Conservation (phyloP, 2,113 vertebrate species). For the Leptocoma aspasia region DNA sequence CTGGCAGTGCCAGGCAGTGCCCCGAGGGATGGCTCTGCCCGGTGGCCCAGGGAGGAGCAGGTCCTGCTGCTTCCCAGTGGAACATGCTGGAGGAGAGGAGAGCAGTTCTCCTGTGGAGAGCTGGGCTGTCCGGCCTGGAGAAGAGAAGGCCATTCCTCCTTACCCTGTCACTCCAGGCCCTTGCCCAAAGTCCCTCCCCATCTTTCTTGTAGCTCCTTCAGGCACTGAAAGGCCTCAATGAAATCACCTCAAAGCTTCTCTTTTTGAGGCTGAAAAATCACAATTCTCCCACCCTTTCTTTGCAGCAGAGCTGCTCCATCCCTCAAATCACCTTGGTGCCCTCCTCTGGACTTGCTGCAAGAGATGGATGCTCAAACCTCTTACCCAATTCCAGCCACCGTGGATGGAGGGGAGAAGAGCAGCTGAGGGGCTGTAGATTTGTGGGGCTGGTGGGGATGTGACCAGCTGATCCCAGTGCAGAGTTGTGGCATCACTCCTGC, state of each 20-base stretch:
- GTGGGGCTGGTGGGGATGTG: not conserved
- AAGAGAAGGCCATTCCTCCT: not conserved
- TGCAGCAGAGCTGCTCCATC: not conserved
- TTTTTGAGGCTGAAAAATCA: not conserved
- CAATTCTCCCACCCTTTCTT: not conserved
- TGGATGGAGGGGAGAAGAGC: not conserved
- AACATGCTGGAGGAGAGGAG: not conserved
- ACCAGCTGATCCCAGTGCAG: not conserved
- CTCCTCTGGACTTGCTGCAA: not conserved
- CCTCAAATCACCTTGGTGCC: not conserved
- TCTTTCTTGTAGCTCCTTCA: not conserved
- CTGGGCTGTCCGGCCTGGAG: not conserved
- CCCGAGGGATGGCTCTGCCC: not conserved
- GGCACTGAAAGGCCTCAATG: not conserved
- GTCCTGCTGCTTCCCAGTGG: not conserved
- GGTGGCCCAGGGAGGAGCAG: fast-evolving
- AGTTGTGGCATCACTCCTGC: not conserved
- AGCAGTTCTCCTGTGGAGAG: not conserved
- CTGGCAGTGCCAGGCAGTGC: too few species aligned
- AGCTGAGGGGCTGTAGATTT: fast-evolving
- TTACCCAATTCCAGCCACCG: fast-evolving
- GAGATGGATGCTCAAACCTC: not conserved
- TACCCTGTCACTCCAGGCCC: not conserved
- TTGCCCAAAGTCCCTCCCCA: not conserved
- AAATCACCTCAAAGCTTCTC: not conserved